Conservation (phyloP, 2,888 invertebrate genomes). For the Anthrax anthrax region DNA sequence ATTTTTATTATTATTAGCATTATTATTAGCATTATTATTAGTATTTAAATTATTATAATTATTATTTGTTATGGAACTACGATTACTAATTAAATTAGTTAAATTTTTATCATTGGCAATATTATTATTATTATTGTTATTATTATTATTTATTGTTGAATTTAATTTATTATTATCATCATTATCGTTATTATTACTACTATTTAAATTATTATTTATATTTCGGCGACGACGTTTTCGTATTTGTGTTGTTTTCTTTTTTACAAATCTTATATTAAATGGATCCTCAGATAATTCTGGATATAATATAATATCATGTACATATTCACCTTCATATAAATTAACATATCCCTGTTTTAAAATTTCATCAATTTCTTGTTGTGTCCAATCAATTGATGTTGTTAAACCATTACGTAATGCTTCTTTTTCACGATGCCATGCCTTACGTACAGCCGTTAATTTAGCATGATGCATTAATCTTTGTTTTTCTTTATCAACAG, state of each 20-base stretch:
- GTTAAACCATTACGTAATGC: conserved; percentile 62
- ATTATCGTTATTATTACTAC: conserved; percentile 6
- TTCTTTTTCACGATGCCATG: conserved; percentile 87
- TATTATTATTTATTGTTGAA: conserved; percentile 10
- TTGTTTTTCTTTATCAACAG: conserved; percentile 76
- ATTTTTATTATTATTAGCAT: conserved; percentile 24
- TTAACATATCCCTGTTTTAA: conserved; percentile 68
- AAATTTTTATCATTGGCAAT: neutral
- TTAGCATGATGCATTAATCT: conserved; percentile 83
- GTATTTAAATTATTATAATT: conserved; percentile 8
- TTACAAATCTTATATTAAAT: conserved; percentile 80
- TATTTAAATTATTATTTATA: neutral
- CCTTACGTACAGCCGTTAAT: conserved; percentile 70
- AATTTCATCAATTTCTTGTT: conserved; percentile 78
- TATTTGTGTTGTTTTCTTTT: conserved; percentile 58
- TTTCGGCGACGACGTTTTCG: conserved; percentile 45
- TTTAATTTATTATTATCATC: conserved; percentile 8
- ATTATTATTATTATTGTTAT: conserved; percentile 9
- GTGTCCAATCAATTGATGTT: conserved; percentile 72
- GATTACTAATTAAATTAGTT: neutral
- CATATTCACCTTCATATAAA: conserved; percentile 82
- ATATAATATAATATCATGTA: conserved; percentile 77
- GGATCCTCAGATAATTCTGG: conserved; percentile 93
- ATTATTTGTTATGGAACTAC: conserved; percentile 8
- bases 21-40: neutral